phyloP scores from a whole-genome alignment of 2,113 vertebrate genomes.

The Lophura nycthemera region DNA sequence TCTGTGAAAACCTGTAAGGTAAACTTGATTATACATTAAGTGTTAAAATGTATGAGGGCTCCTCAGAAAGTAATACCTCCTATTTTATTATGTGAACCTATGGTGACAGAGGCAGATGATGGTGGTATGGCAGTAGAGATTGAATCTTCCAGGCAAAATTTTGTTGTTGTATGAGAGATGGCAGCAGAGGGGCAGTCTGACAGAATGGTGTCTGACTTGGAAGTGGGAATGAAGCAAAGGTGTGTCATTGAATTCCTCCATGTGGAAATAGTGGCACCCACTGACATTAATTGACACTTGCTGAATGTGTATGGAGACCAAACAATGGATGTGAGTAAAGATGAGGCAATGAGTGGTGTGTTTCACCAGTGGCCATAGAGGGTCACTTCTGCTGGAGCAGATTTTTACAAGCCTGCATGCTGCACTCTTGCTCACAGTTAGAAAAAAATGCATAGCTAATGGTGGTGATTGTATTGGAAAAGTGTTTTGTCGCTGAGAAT shows the following conservation, averaged over 20 bases:
- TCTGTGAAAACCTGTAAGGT: background rate
- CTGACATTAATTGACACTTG: background rate
- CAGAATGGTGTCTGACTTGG: background rate
- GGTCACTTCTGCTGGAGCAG: too few relatives aligned
- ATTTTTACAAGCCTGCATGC: background rate
- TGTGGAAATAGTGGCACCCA: background rate
- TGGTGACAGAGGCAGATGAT: too few relatives aligned
- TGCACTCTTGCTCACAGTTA: too few relatives aligned
- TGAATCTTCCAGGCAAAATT: too few relatives aligned
- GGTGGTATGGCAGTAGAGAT: too few relatives aligned
- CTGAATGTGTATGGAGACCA: background rate
- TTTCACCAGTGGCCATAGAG: background rate
- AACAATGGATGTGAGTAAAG: background rate
- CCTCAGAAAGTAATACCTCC: too few relatives aligned
- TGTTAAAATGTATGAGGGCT: background rate
- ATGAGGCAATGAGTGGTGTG: background rate
- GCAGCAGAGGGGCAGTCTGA: background rate
- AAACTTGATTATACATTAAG: background rate
- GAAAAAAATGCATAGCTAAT: too few relatives aligned
- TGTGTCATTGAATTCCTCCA: background rate
- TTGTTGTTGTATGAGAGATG: background rate
- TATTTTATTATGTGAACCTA: too few relatives aligned
- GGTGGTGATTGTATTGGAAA: too few relatives aligned
- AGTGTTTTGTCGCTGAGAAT: too few relatives aligned
- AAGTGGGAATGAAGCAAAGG: background rate